These are phyloP conservation scores for Diaperis boleti DNA, from an alignment of 2,888 invertebrate species.

Conservation along the genomic window DNA sequence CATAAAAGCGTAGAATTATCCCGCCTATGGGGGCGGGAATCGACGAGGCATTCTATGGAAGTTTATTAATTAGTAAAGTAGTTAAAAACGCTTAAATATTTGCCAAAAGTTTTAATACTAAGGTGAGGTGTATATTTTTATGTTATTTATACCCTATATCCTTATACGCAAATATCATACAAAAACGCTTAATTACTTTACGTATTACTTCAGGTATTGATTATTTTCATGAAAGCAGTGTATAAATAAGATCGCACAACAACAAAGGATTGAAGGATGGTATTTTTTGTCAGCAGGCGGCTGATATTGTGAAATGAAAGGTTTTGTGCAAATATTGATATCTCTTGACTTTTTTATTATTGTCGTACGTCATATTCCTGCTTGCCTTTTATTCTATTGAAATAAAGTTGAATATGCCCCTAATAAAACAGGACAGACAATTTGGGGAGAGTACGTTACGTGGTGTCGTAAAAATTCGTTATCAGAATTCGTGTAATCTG, in stretches of 20 bases:
- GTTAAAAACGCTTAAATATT: too few species aligned
- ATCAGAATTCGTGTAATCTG: background rate
- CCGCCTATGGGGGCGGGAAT: background rate
- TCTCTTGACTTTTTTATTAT: slow-evolving; percentile 36
- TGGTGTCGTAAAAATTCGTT: slow-evolving; percentile 3
- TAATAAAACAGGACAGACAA: slow-evolving; percentile 18
- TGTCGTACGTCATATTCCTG: slow-evolving; percentile 31
- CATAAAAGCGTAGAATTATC: background rate
- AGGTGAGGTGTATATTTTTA: too few species aligned
- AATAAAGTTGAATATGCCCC: slow-evolving; percentile 31
- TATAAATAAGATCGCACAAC: slow-evolving; percentile 14
- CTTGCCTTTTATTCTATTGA: slow-evolving; percentile 30
- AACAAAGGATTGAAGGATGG: slow-evolving; percentile 31
- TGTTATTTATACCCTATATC: background rate
- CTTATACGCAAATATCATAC: background rate
- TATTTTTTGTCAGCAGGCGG: slow-evolving; percentile 29
- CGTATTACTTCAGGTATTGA: slow-evolving; percentile 31
- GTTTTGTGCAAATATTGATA: slow-evolving; percentile 40
- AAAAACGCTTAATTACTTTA: slow-evolving; percentile 11
- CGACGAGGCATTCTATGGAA: background rate
- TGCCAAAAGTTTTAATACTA: too few species aligned
- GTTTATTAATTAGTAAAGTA: slow-evolving; percentile 3
- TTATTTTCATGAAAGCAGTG: slow-evolving; percentile 13
- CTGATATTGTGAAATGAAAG: slow-evolving; percentile 36
- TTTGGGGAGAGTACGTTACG: slow-evolving; percentile 4